Evolutionary conservation across 2,113 vertebrate genomes (phyloP), one percentile per base, ranked within the genome.

Genomic region (Pelecanoides urinatrix): DNA sequence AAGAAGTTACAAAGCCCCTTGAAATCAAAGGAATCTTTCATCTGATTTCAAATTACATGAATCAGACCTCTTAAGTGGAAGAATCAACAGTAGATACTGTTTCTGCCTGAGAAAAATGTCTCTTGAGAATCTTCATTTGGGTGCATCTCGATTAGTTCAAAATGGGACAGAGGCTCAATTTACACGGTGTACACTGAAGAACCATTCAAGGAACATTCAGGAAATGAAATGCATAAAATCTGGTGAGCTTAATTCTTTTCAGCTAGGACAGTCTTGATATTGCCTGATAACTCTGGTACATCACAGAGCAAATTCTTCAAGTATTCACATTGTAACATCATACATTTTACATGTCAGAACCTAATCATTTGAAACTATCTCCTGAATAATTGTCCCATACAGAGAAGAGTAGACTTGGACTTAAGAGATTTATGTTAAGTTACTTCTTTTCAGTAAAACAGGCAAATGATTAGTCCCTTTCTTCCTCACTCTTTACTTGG

Each of bases 41-140:
- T 11, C 3, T 73, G 7, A 42, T 68, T 87, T 61, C 34, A 92
- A 34, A 49, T 66, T 61, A 11, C 22, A 80, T 80, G 34, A 56
- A 66, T 81, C 0, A 0, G 16, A 55, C 3, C 22, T 47, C 18
- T 58, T 13, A 44, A 13, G 18, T 26, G 17, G 9, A 50, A 36
- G 3, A 56, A 42, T 40, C 17, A 82, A 22, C 3, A 34, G 20
- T 7, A 68, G 16, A 5, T 27, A 36, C 7, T 34, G 13, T 34
- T 72, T 68, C 40, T 55, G 16, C 13, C 13, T 22, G 5, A 63
- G 42, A 55, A 83, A 71, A 67, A 21, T 6, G 0, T 4, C 3
- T 76, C 8, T 55, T 40, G 25, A 61, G 7, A 58, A 7, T 72
- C 32, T 50, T 53, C 42, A 26, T 55, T 29, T 62, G 8, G 16